Evolutionary conservation across 1,140 invertebrate species (phyloP).

Genomic region (Carposina sasakii): DNA sequence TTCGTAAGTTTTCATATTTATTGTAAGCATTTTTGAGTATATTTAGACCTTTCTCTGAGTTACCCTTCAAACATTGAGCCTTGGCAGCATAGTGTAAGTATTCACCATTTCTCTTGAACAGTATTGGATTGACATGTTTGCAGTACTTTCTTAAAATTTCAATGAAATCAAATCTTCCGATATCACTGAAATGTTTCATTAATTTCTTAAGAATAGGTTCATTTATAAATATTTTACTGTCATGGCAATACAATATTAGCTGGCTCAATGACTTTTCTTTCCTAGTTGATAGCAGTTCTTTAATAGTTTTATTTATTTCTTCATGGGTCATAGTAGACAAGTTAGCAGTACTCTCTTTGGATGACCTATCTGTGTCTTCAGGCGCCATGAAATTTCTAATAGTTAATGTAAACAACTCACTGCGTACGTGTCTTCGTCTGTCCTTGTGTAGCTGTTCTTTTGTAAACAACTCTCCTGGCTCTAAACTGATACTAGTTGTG

Average conservation of each 20-base stretch:
- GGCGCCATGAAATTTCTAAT: constrained; percentile 34
- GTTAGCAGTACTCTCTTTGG: constrained; percentile 30
- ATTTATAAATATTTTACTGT: constrained; percentile 32
- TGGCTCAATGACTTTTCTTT: constrained; percentile 36
- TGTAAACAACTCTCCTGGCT: too few relatives aligned
- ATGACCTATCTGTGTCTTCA: constrained; percentile 20
- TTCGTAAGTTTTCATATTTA: constrained; percentile 40
- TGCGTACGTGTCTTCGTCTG: too few relatives aligned
- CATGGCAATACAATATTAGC: constrained; percentile 35
- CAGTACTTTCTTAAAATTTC: constrained; percentile 41
- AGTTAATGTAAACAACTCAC: too few relatives aligned
- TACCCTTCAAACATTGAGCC: constrained; percentile 59
- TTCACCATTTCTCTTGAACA: constrained; percentile 50
- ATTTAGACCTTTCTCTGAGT: constrained; percentile 53
- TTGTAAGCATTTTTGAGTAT: constrained; percentile 43
- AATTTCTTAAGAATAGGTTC: constrained; percentile 43
- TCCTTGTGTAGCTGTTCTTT: too few relatives aligned
- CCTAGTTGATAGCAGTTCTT: constrained; percentile 36
- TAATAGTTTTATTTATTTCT: constrained; percentile 34
- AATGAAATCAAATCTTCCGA: constrained; percentile 43
- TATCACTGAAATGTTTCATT: constrained; percentile 41
- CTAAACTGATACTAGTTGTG: too few relatives aligned
- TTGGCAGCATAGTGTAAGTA: constrained; percentile 57
- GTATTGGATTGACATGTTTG: constrained; percentile 29
- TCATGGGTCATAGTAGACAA: constrained; percentile 29